Conservation (phyloP, 1,140 invertebrate genomes). For the Radopholus similis region DNA sequence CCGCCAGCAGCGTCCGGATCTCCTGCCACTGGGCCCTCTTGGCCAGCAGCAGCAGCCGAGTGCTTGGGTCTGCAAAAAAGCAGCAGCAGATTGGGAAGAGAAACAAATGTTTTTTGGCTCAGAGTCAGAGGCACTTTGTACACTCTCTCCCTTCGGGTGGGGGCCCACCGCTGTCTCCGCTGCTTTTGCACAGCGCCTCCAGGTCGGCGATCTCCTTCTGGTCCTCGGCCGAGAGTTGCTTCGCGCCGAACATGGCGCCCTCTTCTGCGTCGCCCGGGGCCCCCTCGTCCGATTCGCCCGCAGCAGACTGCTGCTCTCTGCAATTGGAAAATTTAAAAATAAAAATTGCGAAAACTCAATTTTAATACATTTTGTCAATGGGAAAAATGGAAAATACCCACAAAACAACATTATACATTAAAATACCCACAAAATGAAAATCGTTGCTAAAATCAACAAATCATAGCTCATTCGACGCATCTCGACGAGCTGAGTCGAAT, state of each 20-base stretch:
- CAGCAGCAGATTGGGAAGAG: neutral
- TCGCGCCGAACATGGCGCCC: neutral
- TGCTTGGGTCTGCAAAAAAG: slow-evolving; percentile 11
- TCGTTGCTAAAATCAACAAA: too few species aligned
- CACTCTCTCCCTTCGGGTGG: neutral
- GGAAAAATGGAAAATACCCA: neutral
- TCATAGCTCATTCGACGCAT: too few species aligned
- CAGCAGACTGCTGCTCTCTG: neutral
- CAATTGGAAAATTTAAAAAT: too few species aligned
- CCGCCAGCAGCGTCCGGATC: slow-evolving; percentile 38
- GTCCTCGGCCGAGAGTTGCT: slow-evolving; percentile 1
- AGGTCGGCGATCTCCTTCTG: slow-evolving; percentile 14
- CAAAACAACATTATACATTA: too few species aligned
- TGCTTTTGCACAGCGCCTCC: slow-evolving; percentile 10
- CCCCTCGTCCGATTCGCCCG: neutral
- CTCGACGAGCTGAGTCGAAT: too few species aligned
- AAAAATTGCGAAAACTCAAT: too few species aligned
- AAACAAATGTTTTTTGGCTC: neutral
- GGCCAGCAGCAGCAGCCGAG: slow-evolving; percentile 38
- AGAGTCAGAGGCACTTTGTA: neutral
- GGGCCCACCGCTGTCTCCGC: neutral
- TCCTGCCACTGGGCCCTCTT: slow-evolving; percentile 53
- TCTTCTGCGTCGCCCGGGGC: slow-evolving; percentile 1
- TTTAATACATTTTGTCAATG: neutral
- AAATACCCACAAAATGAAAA: too few species aligned